Evolutionary conservation across 2,888 invertebrate species (phyloP), one percentile per base, ranked within the genome.

Genomic region (Hemicrepidius hirtus): DNA sequence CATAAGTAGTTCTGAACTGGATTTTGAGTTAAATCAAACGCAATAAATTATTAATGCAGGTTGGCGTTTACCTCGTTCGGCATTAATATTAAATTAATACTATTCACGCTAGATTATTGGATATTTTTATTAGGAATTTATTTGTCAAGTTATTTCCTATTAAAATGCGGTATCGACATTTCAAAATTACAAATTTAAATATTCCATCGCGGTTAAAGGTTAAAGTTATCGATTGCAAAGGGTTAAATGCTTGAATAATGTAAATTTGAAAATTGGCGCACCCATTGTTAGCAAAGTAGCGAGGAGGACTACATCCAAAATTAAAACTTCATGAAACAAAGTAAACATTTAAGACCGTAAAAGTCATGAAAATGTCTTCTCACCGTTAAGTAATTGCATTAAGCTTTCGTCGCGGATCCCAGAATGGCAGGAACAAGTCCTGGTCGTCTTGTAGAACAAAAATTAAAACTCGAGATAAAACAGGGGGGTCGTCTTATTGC

Each of bases 321-420:
- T 50, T 49, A 24, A 50, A 50, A 50, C 50, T 50, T 50, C 50
- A 50, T 50, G 50, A 50, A 50, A 50, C 50, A 50, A 50, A 50
- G 50, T 50, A 50, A 50, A 50, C 50, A 50, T 21, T 50, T 24
- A 50, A 24, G 21, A 18, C n/a, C 50, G 50, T 50, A 50, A 21
- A 50, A 50, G 50, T 50, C 50, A 24, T 50, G 50, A 50, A 50
- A 50, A 50, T 50, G 50, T 50, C 50, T 50, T 50, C 50, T 50
- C 50, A 50, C 50, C 50, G 50, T 16, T 50, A 50, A 50, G 50
- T 50, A 50, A 50, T 50, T 50, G 21, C 50, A 50, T 50, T 50
- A 50, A 50, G 21, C 50, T 50, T 50, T 50, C 50, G 50, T 24
- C 50, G 24, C 21, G 50, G 50, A 50, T 50, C 50, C 9, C 6